Percentiles rank a stretch among this genome's conserved stretches.
Evolutionary conservation across 1,140 invertebrate genomes (phyloP).

Genomic region (Octopus sinensis): DNA sequence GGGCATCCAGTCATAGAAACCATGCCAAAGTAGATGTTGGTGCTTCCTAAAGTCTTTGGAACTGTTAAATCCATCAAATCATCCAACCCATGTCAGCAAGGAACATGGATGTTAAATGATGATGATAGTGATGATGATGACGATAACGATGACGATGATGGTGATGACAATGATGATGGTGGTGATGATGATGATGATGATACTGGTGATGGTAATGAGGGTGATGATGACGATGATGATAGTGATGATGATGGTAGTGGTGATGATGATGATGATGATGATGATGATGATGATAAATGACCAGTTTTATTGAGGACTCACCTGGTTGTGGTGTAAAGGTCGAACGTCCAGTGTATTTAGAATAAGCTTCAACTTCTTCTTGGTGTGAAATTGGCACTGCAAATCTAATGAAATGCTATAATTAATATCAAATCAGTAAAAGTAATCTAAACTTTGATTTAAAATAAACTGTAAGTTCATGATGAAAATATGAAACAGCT

Average conservation of each 20-base stretch:
- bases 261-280: background rate
- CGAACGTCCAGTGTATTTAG: conserved; percentile 50
- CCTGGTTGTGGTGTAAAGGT: conserved; percentile 50
- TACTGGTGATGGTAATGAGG: conserved; percentile 23
- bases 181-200: background rate
- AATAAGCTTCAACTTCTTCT: conserved; percentile 52
- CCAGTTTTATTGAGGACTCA: conserved; percentile 14
- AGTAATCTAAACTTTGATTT: no score
- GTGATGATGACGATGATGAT: background rate
- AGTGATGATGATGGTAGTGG: conserved; percentile 6
- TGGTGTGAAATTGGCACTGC: conserved; percentile 15
- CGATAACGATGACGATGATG: conserved; percentile 21
- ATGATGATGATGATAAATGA: background rate
- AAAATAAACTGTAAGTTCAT: no score
- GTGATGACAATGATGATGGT: conserved; percentile 27
- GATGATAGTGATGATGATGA: conserved; percentile 13
- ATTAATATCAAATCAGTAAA: no score
- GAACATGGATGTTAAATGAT: background rate
- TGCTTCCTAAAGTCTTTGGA: conserved; percentile 16
- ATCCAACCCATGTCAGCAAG: no score
- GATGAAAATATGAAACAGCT: no score
- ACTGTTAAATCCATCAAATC: no score
- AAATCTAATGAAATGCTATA: no score
- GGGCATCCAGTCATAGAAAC: background rate
- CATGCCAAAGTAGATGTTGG: conserved; percentile 5